Percentiles rank a stretch among this genome's conserved stretches.
phyloP scores from a whole-genome alignment of 1,140 invertebrate species.

The Thaumetopoea pityocampa region DNA sequence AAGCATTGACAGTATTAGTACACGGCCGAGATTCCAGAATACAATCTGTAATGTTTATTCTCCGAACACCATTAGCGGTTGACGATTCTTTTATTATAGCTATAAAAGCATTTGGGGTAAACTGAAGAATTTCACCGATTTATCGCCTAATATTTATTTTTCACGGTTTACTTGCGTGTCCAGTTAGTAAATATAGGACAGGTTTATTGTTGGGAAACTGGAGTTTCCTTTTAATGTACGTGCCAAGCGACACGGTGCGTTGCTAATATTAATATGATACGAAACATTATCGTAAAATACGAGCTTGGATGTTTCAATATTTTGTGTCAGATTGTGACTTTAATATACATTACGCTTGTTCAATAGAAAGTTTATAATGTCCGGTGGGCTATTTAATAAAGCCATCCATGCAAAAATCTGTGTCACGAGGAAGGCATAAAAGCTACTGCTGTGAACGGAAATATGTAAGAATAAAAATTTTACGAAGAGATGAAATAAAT shows the following conservation, averaged over 20 bases:
- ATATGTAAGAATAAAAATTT: conserved; percentile 5
- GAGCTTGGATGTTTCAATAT: conserved; percentile 12
- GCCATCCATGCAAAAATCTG: conserved; percentile 27
- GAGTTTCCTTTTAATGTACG: conserved; percentile 19
- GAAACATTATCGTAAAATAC: conserved; percentile 17
- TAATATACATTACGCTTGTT: conserved; percentile 37
- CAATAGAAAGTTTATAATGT: conserved; percentile 57
- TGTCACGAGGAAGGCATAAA: conserved; percentile 31
- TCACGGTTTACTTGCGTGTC: conserved; percentile 55
- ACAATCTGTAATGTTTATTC: conserved; percentile 58
- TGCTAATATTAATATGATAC: conserved; percentile 16
- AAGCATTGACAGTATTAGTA: conserved; percentile 33
- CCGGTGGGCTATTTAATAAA: conserved; percentile 32
- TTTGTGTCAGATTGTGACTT: conserved; percentile 31
- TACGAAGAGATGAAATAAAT: too few relatives aligned
- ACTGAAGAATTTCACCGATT: conserved; percentile 61
- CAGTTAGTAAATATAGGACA: conserved; percentile 45
- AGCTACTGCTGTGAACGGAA: conserved; percentile 15
- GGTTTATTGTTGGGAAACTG: conserved; percentile 36
- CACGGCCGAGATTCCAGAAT: conserved; percentile 42
- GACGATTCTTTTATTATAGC: conserved; percentile 71
- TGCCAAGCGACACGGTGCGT: conserved; percentile 11
- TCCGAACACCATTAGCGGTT: conserved; percentile 49
- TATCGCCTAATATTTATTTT: conserved; percentile 69
- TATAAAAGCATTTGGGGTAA: conserved; percentile 59